phyloP scores from a whole-genome alignment of 2,888 invertebrate genomes.

The Malthinus seriepunctatus region DNA sequence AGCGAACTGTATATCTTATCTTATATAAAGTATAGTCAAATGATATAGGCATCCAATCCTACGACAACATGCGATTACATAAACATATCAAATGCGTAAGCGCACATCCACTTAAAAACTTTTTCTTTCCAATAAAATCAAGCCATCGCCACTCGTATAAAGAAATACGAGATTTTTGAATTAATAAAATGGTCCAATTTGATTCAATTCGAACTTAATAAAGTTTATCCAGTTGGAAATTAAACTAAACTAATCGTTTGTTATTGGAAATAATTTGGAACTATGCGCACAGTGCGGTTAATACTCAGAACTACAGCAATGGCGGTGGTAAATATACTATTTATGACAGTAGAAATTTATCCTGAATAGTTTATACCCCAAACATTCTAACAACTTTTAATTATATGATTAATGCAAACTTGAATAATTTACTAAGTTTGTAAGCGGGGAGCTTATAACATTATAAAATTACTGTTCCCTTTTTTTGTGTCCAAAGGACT shows the following conservation, averaged over 20 bases:
- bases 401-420: neutral
- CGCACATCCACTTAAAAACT: neutral
- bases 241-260: conserved; percentile 3
- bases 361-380: neutral
- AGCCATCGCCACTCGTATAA: neutral
- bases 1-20: conserved; percentile 24
- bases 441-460: too few species aligned
- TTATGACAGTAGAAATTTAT: neutral
- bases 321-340: conserved; percentile 1
- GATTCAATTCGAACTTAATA: neutral
- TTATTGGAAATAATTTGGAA: conserved; percentile 4
- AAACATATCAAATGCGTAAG: neutral
- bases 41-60: conserved; percentile 10
- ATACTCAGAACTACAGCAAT: conserved; percentile 2
- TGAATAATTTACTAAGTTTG: too few species aligned
- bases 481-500: too few species aligned
- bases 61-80: conserved; percentile 10
- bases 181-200: neutral
- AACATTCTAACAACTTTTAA: neutral
- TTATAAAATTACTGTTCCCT: too few species aligned
- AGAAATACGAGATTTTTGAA: neutral
- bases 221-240: neutral
- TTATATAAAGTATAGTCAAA: conserved; percentile 18
- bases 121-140: too few species aligned
- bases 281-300: neutral